Conservation (phyloP, 2,113 vertebrate genomes). For the Spizaetus ornatus region DNA sequence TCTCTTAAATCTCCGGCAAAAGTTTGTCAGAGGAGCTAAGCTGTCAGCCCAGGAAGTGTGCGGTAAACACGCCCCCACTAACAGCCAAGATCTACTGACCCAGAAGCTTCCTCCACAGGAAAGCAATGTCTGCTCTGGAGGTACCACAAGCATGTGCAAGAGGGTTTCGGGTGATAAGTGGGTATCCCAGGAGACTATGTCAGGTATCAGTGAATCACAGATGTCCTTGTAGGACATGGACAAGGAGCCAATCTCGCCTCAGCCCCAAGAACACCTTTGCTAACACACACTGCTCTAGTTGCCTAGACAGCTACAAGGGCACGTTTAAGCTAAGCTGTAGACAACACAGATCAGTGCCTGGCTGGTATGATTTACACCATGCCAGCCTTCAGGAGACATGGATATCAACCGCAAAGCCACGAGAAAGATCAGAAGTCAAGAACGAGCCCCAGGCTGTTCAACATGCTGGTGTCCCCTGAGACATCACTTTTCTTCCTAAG, state of each 20-base stretch:
- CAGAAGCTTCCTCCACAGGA: background rate
- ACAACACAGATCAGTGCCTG: background rate
- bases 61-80: background rate
- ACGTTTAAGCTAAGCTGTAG: background rate
- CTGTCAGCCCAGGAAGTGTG: background rate
- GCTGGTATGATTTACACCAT: background rate
- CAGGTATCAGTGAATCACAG: background rate
- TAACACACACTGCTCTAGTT: background rate
- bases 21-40: background rate
- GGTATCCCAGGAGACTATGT: background rate
- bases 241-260: background rate
- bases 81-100: background rate
- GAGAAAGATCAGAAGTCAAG: background rate
- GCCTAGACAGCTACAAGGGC: background rate
- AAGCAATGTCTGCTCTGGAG: background rate
- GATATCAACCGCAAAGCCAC: background rate
- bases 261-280: background rate
- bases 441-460: background rate
- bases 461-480: background rate
- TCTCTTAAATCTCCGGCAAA: background rate
- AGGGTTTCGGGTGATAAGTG: background rate
- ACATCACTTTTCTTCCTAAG: background rate
- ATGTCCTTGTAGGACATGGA: background rate
- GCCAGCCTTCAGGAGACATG: background rate
- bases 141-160: background rate